Evolutionary conservation across 2,797 vertebrate genomes (phyloP).

Genomic region (Xerus rutilus): DNA sequence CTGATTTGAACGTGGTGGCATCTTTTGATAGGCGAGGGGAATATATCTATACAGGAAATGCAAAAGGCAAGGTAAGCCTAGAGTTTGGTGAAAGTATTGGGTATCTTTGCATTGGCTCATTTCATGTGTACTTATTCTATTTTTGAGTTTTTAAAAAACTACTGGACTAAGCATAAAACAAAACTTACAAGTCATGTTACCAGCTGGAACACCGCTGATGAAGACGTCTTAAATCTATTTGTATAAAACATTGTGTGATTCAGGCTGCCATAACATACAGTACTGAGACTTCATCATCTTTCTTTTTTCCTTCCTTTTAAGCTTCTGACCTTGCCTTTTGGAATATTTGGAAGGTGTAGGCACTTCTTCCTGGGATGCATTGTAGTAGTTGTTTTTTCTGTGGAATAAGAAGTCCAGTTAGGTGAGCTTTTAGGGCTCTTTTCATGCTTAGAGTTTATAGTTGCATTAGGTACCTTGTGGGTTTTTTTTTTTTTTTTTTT

Average conservation of each 20-base stretch:
- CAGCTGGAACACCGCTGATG: background rate
- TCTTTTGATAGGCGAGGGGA: conserved; percentile 97
- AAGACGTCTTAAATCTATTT: conserved; percentile 36
- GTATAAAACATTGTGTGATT: background rate
- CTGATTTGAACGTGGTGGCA: conserved; percentile 97
- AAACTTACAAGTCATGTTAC: background rate
- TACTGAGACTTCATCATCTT: background rate
- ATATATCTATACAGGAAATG: conserved; percentile 98
- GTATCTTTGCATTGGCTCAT: background rate
- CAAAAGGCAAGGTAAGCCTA: conserved; percentile 96
- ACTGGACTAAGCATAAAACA: background rate
- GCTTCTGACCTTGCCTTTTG: background rate
- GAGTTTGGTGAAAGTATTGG: background rate
- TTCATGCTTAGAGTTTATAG: background rate
- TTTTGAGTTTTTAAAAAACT: background rate
- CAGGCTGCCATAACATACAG: background rate
- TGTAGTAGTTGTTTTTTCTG: background rate
- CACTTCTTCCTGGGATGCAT: background rate
- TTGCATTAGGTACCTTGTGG: background rate
- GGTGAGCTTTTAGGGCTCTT: background rate
- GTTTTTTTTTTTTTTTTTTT: background rate
- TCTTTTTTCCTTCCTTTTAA: background rate
- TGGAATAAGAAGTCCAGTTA: background rate
- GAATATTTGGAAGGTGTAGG: background rate
- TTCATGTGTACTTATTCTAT: background rate